Evolutionary conservation across 2,113 vertebrate species (phyloP), one percentile per base, ranked within the genome.

Genomic region (Phylloscopus trochiloides): DNA sequence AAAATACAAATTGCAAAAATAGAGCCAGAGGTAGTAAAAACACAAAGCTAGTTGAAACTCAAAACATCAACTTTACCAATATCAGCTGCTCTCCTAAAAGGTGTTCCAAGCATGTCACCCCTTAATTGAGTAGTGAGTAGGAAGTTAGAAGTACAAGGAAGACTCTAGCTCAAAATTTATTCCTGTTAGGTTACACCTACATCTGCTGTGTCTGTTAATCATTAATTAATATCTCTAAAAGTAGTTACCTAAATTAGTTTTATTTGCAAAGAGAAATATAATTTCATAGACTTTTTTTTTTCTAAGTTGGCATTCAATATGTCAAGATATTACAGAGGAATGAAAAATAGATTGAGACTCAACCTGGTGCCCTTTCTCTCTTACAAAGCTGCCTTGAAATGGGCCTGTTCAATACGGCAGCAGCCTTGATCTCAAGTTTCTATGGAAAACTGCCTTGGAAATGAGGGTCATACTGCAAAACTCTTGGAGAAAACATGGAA

Each of bases 191-290:
- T 76, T 86, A 80, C 32, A 90, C 38, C 54, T 95, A 45, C 51
- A 47, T 86, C 79, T 86, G 67, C 47, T 76, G 7, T 40, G 47
- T 9, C 45, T 88, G 63, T 36, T 80, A 70, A 83, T 50, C 5
- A 1, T 63, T 74, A 89, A 71, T 86, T 82, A 90, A 88, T 91
- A 67, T 47, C 13, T 77, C 51, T 54, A 81, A 47, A 91, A 91
- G 78, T 18, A 66, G 47, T 47, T 91, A 74, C 65, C 63, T 63
- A 67, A 52, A 75, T 72, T 78, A 85, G 34, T 47, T 34, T 66
- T 83, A 50, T 68, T 68, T 52, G 22, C 20, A 63, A n/a, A 67
- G 57, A 74, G 26, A 76, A 80, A n/a, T 31, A 28, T 12, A 71
- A 67, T 19, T 59, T 24, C 50, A 34, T 8, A 47, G 17, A 38